Conservation (phyloP, 2,888 invertebrate species). For the Lithophane ornitopus region DNA sequence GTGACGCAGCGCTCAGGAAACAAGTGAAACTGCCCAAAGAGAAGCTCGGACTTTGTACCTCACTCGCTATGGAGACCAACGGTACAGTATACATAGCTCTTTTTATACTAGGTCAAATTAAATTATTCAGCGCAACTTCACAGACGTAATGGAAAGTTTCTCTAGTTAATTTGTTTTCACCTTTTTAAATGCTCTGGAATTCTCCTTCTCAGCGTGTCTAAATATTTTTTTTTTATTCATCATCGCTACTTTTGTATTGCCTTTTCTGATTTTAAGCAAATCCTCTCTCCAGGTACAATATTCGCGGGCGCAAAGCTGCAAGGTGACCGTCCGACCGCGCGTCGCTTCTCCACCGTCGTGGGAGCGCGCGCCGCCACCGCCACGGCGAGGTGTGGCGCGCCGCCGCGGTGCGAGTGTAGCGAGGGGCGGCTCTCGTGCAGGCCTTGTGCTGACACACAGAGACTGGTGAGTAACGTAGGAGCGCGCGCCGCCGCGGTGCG, state of each 20-base stretch:
- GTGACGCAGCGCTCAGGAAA: slow-evolving; percentile 93
- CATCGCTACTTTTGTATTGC: not conserved
- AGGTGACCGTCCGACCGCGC: slow-evolving; percentile 82
- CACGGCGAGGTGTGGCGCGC: slow-evolving; percentile 67
- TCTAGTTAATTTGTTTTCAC: not conserved
- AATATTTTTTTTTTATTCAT: too few relatives aligned
- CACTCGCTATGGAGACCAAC: slow-evolving; percentile 96
- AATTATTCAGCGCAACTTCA: not conserved
- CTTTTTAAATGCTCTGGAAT: not conserved
- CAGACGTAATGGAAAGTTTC: not conserved
- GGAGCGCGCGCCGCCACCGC: slow-evolving; percentile 77
- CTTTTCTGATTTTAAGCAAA: not conserved
- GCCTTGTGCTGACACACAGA: slow-evolving; percentile 77
- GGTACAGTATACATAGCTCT: slow-evolving; percentile 73
- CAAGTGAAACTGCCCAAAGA: slow-evolving; percentile 94
- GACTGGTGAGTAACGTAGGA: slow-evolving; percentile 24
- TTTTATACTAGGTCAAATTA: not conserved
- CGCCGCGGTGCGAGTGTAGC: slow-evolving; percentile 86
- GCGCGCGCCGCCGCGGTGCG: not conserved
- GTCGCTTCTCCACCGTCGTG: slow-evolving; percentile 82
- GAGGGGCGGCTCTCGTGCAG: slow-evolving; percentile 80
- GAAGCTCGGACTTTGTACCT: slow-evolving; percentile 94
- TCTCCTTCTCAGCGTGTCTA: too few relatives aligned
- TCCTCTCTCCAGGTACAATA: slow-evolving; percentile 79
- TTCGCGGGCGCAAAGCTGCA: slow-evolving; percentile 85